phyloP scores from a whole-genome alignment of 53 echinoderm and acorn worm genomes.

The Hippasteria phrygiana region DNA sequence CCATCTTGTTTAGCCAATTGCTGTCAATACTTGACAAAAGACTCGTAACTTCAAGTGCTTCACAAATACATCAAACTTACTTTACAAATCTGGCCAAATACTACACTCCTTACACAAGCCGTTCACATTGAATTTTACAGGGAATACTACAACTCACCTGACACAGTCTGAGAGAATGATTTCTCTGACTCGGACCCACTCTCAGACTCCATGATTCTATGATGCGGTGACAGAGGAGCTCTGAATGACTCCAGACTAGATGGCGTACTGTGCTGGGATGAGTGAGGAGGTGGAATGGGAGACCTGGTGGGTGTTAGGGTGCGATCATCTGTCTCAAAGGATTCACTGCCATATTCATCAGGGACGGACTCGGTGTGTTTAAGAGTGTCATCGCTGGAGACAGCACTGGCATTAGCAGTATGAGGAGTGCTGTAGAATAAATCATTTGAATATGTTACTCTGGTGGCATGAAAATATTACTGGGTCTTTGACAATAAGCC shows the following conservation, averaged over 20 bases:
- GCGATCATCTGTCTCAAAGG: constrained; percentile 88
- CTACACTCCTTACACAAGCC: no score
- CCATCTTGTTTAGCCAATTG: no score
- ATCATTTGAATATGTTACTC: no score
- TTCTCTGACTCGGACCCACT: constrained; percentile 98
- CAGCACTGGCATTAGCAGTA: neutral
- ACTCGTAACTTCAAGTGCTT: no score
- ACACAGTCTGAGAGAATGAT: constrained; percentile 95
- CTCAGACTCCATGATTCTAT: constrained; percentile 85
- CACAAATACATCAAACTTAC: no score
- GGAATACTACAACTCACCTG: constrained; percentile 66
- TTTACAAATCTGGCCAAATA: no score
- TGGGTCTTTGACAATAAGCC: no score
- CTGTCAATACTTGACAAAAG: no score
- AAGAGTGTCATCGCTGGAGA: constrained; percentile 92
- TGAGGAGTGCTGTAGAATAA: constrained; percentile 32
- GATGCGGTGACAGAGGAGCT: constrained; percentile 63
- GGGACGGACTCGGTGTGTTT: constrained; percentile 75
- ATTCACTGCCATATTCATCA: constrained; percentile 83
- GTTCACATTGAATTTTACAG: neutral
- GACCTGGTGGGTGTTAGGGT: constrained; percentile 80
- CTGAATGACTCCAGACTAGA: constrained; percentile 67
- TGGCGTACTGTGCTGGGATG: constrained; percentile 1
- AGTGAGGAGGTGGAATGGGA: neutral
- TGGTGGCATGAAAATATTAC: no score